Percentiles rank a stretch among this genome's conserved stretches.
phyloP scores from a whole-genome alignment of 2,113 vertebrate genomes.

The Pristiophorus japonicus region DNA sequence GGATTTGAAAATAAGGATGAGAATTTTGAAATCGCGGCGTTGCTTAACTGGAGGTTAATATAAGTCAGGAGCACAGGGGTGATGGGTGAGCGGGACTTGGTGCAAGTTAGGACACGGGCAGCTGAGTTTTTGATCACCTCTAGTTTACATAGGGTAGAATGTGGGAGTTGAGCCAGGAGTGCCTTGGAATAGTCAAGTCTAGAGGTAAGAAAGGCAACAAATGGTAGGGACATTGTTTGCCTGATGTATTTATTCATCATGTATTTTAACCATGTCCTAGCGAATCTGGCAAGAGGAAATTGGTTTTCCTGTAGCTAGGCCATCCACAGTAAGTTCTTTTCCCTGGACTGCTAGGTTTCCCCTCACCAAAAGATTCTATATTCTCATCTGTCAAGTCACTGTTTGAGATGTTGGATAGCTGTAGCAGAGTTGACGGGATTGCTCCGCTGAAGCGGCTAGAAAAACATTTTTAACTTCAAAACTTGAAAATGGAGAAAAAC shows the following conservation, averaged over 20 bases:
- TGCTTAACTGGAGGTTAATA: no score
- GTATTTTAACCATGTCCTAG: background rate
- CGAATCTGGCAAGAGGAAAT: background rate
- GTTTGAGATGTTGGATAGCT: background rate
- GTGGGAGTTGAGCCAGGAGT: no score
- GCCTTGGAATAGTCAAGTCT: no score
- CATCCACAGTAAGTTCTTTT: background rate
- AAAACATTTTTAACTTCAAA: background rate
- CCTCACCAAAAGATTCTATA: background rate
- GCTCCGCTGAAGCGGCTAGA: background rate
- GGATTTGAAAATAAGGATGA: no score
- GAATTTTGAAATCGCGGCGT: no score
- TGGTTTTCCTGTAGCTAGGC: background rate
- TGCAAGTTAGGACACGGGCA: no score
- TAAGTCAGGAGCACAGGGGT: no score
- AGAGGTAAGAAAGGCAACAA: no score
- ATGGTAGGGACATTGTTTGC: background rate
- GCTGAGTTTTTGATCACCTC: no score
- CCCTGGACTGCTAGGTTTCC: background rate
- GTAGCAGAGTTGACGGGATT: background rate
- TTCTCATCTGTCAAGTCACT: background rate
- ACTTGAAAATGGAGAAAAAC: background rate
- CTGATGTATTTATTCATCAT: background rate
- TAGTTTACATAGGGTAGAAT: no score
- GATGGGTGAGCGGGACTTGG: no score